Conservation (phyloP, 2,797 vertebrate species). For the Adrianichthys oophorus region DNA sequence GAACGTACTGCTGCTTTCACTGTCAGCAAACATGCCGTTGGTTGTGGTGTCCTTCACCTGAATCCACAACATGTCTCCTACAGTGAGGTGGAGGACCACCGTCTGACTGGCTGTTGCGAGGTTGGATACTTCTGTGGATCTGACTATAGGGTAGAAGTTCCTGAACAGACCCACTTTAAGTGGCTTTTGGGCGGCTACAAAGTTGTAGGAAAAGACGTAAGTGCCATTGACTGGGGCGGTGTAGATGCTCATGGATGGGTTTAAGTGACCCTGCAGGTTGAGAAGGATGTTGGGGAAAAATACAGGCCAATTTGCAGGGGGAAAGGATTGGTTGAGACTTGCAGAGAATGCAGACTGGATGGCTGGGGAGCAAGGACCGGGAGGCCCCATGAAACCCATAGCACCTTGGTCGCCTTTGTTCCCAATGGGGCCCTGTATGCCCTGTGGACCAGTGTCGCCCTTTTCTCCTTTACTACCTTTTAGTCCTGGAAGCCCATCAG, state of each 20-base stretch:
- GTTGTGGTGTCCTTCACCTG: conserved; percentile 60
- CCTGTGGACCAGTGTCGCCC: conserved; percentile 53
- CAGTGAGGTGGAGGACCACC: conserved; percentile 53
- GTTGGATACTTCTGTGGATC: conserved; percentile 31
- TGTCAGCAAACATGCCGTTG: conserved; percentile 62
- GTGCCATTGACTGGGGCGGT: conserved; percentile 72
- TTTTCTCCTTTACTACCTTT: conserved; percentile 62
- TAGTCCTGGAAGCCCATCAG: conserved; percentile 47
- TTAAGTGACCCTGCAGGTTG: conserved; percentile 59
- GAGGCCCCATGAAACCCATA: conserved; percentile 55
- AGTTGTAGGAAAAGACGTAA: conserved; percentile 70
- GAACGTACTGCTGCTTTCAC: conserved; percentile 63
- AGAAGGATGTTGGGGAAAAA: conserved; percentile 50
- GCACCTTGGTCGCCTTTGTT: conserved; percentile 54
- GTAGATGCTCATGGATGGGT: conserved; percentile 45
- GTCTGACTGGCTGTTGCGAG: conserved; percentile 52
- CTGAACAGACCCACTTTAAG: conserved; percentile 71
- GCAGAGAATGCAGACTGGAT: conserved; percentile 74
- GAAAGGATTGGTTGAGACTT: conserved; percentile 37
- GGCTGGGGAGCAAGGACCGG: conserved; percentile 68
- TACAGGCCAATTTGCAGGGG: conserved; percentile 43
- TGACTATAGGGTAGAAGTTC: conserved; percentile 55
- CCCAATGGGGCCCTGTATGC: conserved; percentile 54
- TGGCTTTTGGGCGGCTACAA: conserved; percentile 15
- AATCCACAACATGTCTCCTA: conserved; percentile 66